Conservation (phyloP, 1,140 invertebrate genomes). For the Odontomachus brunneus region DNA sequence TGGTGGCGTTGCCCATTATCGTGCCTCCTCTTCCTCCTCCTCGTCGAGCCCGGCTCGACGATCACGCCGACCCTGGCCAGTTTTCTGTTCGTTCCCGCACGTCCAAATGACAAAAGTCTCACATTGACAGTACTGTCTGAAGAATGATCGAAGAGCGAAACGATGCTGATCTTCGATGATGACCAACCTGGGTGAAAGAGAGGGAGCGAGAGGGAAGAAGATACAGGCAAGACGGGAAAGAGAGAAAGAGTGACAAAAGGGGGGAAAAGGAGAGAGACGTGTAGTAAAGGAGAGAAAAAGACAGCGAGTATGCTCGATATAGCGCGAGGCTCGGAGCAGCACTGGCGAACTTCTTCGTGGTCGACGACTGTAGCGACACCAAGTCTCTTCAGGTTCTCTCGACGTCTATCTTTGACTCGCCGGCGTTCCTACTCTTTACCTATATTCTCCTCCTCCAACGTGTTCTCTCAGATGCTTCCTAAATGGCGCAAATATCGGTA, state of each 20-base stretch:
- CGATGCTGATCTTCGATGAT: constrained; percentile 44
- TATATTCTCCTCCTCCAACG: background rate
- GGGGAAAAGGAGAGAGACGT: constrained; percentile 25
- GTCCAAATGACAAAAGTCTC: constrained; percentile 27
- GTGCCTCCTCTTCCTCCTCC: constrained; percentile 38
- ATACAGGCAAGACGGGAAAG: constrained; percentile 17
- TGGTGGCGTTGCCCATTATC: constrained; percentile 82
- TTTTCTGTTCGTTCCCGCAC: constrained; percentile 39
- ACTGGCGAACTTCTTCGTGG: constrained; percentile 70
- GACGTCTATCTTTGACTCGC: constrained; percentile 64
- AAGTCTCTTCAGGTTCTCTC: constrained; percentile 62
- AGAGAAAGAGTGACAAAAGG: constrained; percentile 16
- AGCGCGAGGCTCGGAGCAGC: constrained; percentile 77
- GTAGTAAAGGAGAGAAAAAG: constrained; percentile 57
- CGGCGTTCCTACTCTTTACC: constrained; percentile 3
- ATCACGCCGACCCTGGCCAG: constrained; percentile 58
- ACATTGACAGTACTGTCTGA: constrained; percentile 49
- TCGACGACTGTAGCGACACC: constrained; percentile 72
- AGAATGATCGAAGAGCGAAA: constrained; percentile 44
- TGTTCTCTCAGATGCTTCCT: no score
- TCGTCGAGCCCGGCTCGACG: constrained; percentile 63
- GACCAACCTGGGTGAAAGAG: constrained; percentile 27
- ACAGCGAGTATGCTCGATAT: constrained; percentile 76
- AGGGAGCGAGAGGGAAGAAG: background rate
- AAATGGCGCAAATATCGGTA: no score